A percentile compares a stretch with the other conserved stretches of the same genome.
These are phyloP conservation scores for Australoheros scitulus DNA, from an alignment of 2,113 vertebrate genomes.

Conservation along the genomic window DNA sequence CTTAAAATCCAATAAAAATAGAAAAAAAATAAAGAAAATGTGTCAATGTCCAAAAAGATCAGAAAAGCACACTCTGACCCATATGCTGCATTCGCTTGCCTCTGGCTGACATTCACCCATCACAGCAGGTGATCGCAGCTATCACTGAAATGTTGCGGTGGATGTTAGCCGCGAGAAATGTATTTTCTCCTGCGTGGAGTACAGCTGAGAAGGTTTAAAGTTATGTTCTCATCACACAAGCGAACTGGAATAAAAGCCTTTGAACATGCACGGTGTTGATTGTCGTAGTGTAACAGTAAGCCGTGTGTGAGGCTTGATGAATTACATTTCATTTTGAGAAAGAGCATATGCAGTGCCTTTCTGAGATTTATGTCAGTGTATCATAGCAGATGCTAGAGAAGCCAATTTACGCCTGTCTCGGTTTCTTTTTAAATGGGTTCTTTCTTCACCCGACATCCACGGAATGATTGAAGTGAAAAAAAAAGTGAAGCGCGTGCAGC, in stretches of 20 bases:
- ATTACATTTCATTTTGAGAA: conserved; percentile 20
- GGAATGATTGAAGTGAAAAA: conserved; percentile 6
- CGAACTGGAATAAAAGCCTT: background rate
- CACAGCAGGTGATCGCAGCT: background rate
- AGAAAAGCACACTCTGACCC: conserved; percentile 14
- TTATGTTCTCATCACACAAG: background rate
- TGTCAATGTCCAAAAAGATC: background rate
- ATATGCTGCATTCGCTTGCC: background rate
- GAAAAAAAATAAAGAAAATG: too few species aligned
- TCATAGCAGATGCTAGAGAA: conserved; percentile 24
- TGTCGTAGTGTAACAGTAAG: conserved; percentile 16
- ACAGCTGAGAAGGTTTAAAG: background rate
- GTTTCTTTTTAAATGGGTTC: conserved; percentile 37
- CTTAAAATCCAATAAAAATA: too few species aligned
- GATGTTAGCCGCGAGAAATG: background rate
- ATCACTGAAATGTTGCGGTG: background rate
- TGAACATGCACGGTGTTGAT: background rate
- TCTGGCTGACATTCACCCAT: background rate
- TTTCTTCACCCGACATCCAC: conserved; percentile 21
- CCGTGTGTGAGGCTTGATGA: conserved; percentile 12
- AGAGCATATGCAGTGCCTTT: conserved; percentile 31
- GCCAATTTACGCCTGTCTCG: conserved; percentile 27
- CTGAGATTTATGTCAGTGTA: conserved; percentile 34
- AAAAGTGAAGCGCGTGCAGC: background rate
- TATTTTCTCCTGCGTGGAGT: background rate